Evolutionary conservation across 2,888 invertebrate species (phyloP).

Genomic region (Xestia c-nigrum): DNA sequence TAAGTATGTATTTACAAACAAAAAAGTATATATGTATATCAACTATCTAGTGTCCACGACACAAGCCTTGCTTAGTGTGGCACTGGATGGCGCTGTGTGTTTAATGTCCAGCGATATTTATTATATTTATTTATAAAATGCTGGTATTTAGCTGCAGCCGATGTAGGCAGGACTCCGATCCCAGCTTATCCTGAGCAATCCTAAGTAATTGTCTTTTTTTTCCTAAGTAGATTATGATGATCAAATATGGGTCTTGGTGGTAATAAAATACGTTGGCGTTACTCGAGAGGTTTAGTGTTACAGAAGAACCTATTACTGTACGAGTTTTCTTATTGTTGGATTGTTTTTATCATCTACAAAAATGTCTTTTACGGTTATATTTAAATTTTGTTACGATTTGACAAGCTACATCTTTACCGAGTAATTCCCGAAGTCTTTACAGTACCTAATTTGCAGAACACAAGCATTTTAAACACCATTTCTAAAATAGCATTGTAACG

Average conservation of each 20-base stretch:
- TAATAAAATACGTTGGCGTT: neutral
- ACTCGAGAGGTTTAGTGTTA: neutral
- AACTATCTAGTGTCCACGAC: no score
- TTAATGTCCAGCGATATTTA: no score
- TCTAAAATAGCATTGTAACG: conserved; percentile 40
- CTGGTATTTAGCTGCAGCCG: neutral
- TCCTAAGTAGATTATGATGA: neutral
- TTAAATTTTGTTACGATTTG: no score
- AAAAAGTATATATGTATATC: no score
- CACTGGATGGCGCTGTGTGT: no score
- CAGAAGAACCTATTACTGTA: neutral
- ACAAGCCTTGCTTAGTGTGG: no score
- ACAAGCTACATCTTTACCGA: no score
- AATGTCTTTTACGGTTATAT: no score
- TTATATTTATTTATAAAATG: neutral
- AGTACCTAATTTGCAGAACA: neutral
- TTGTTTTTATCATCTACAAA: neutral
- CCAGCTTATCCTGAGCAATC: neutral
- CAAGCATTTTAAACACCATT: conserved; percentile 25
- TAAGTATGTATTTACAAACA: no score
- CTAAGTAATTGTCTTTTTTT: no score
- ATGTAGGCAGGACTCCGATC: neutral
- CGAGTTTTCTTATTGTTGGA: neutral
- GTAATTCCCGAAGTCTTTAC: neutral
- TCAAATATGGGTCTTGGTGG: neutral